A percentile compares a stretch with the other conserved stretches of the same genome.
phyloP scores from a whole-genome alignment of 2,113 vertebrate genomes.

The Ammodramus savannarum region DNA sequence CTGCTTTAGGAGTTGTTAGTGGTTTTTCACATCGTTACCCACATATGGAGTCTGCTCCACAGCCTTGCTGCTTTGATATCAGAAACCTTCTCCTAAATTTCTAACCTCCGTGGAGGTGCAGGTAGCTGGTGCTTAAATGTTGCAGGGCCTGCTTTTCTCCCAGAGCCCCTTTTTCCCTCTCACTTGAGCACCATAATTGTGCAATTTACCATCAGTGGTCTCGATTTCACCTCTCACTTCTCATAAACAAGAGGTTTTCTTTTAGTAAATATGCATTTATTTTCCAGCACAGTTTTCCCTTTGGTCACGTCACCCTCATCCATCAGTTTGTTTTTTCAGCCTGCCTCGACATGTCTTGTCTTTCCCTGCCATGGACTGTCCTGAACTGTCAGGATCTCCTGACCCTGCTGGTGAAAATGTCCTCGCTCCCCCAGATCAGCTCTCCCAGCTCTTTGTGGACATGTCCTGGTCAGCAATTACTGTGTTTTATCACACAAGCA shows the following conservation, averaged over 20 bases:
- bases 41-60: constrained; percentile 18
- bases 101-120: neutral
- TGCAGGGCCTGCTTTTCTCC: neutral
- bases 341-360: neutral
- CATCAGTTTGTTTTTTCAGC: neutral
- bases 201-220: neutral
- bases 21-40: constrained; percentile 58
- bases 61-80: constrained; percentile 15
- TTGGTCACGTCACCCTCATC: neutral
- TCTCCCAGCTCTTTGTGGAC: neutral
- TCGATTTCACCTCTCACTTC: neutral
- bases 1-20: constrained; percentile 45
- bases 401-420: neutral
- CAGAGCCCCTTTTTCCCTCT: neutral
- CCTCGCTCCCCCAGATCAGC: neutral
- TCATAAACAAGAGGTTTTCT: neutral
- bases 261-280: neutral
- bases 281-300: neutral
- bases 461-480: constrained; percentile 33
- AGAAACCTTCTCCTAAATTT: constrained; percentile 31
- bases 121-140: neutral
- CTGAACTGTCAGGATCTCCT: constrained; percentile 29
- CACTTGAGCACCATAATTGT: neutral
- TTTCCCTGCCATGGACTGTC: neutral
- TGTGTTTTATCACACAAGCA: constrained; percentile 30